A percentile compares a stretch with the other conserved stretches of the same genome.
Evolutionary conservation across 2,113 vertebrate species (phyloP).

Genomic region (Paratilapia polleni): DNA sequence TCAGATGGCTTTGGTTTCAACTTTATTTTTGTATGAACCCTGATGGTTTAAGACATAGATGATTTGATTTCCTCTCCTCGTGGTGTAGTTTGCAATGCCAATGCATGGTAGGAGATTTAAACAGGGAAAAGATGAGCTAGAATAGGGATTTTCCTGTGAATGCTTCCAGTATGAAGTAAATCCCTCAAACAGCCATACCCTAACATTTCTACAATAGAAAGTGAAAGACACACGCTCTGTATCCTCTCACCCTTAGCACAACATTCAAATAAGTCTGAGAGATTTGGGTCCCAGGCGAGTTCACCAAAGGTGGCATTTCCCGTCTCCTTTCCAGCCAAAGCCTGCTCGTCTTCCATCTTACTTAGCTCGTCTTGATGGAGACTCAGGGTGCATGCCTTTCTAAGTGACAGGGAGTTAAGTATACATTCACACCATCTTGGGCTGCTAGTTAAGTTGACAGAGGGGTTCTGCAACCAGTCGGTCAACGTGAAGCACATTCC

Average conservation of each 20-base stretch:
- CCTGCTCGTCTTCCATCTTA: slow-evolving; percentile 81
- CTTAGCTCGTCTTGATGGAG: slow-evolving; percentile 80
- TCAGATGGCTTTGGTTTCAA: slow-evolving; percentile 55
- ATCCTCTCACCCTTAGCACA: slow-evolving; percentile 69
- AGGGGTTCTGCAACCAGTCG: slow-evolving; percentile 68
- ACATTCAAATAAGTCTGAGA: slow-evolving; percentile 76
- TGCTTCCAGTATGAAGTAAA: slow-evolving; percentile 72
- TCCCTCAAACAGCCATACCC: slow-evolving; percentile 69
- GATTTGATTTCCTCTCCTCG: slow-evolving; percentile 60
- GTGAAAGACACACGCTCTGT: slow-evolving; percentile 59
- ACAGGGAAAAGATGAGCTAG: slow-evolving; percentile 69
- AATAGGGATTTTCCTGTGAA: slow-evolving; percentile 77
- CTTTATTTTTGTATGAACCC: slow-evolving; percentile 60
- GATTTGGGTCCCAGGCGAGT: slow-evolving; percentile 71
- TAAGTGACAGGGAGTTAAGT: slow-evolving; percentile 84
- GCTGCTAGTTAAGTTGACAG: slow-evolving; percentile 80
- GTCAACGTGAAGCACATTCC: slow-evolving; percentile 75
- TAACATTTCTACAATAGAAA: slow-evolving; percentile 73
- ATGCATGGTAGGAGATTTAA: slow-evolving; percentile 75
- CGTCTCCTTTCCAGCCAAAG: slow-evolving; percentile 73
- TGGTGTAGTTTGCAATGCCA: slow-evolving; percentile 55
- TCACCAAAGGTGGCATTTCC: slow-evolving; percentile 80
- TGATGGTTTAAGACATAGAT: slow-evolving; percentile 70
- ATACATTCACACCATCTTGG: slow-evolving; percentile 80
- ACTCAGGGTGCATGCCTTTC: slow-evolving; percentile 76